A percentile compares a stretch with the other conserved stretches of the same genome.
Conservation (phyloP, 2,113 vertebrate genomes). For the Hemiscyllium ocellatum region DNA sequence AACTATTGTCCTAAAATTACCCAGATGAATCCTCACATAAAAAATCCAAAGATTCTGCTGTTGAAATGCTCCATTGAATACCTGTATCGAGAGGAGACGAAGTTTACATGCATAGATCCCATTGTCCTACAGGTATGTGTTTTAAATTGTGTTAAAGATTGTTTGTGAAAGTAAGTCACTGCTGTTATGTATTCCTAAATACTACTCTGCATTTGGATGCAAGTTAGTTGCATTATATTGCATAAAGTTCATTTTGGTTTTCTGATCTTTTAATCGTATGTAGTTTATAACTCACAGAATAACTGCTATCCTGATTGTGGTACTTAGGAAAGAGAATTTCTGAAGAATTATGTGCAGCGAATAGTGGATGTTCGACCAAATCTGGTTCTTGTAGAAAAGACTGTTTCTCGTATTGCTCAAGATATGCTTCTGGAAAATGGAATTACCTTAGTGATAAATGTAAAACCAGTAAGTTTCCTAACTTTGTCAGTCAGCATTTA, state of each 20-base stretch:
- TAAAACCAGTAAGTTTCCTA: conserved; percentile 77
- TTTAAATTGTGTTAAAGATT: conserved; percentile 24
- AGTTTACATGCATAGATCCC: conserved; percentile 94
- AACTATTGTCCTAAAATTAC: conserved; percentile 13
- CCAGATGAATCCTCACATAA: conserved; percentile 92
- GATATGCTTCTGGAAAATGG: conserved; percentile 95
- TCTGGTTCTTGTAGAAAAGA: conserved; percentile 93
- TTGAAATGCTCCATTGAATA: conserved; percentile 97
- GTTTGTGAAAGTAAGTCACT: background rate
- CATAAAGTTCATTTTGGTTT: background rate
- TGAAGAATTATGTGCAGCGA: conserved; percentile 95
- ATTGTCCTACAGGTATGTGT: conserved; percentile 87
- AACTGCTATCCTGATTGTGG: background rate
- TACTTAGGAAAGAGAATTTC: conserved; percentile 83
- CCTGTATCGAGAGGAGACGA: conserved; percentile 93
- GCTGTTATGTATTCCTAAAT: background rate
- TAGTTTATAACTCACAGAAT: background rate
- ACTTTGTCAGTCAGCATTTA: background rate
- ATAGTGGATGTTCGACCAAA: conserved; percentile 92
- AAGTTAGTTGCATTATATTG: background rate
- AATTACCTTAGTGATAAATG: conserved; percentile 91
- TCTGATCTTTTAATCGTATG: background rate
- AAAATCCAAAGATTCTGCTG: conserved; percentile 92
- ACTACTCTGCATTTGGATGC: background rate
- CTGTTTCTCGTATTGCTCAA: conserved; percentile 92